Base-by-base conservation (phyloP, 2,797 vertebrate species). In the Tokudaia tokunoshimensis region DNA sequence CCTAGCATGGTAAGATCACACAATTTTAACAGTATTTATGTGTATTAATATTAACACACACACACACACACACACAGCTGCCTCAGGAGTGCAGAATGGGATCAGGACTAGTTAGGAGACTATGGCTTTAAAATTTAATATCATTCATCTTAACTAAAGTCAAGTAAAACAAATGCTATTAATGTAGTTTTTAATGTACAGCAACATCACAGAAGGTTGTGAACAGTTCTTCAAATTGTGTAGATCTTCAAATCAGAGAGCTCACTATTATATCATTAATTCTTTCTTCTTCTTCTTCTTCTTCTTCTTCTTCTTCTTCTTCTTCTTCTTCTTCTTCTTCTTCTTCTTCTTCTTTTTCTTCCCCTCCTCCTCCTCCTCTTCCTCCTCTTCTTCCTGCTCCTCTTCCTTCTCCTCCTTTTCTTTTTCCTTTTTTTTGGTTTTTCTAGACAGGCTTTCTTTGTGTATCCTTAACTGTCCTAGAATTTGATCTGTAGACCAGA, bases 211-310 rank as follows among this genome's bases (percentile, higher is more conserved):
- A 91, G 52, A 24, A 94, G 47, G 2, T 57, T 55, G 20, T 50
- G 50, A 50, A 34, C 0, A 65, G 19, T 88, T 89, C 83, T 89
- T 93, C 34, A 89, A 85, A 93, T 55, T 79, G 34, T 55, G 3
- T 10, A 50, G 17, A 19, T 75, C 59, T 91, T 94, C 82, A 57
- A 94, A 81, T 17, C 41, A 83, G 26, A 74, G 1, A 80, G n/a
- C 6, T 89, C 76, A 91, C 59, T 61, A 65, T 82, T 57, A 41
- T 84, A 59, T 83, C 86, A 91, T 67, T 92, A 67, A 83, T 65
- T 31, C 63, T 20, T 65, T 26, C 12, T 41, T n/a, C n/a, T 14
- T 4, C 12, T 63, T 4, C 8, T 61, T 9, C 24, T 63, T 9
- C 22, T 26, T 9, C 9, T 63, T 10, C 8, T 63, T 26, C 3